Base-by-base conservation (phyloP, 2,113 vertebrate genomes). In the Taxidea taxus region DNA sequence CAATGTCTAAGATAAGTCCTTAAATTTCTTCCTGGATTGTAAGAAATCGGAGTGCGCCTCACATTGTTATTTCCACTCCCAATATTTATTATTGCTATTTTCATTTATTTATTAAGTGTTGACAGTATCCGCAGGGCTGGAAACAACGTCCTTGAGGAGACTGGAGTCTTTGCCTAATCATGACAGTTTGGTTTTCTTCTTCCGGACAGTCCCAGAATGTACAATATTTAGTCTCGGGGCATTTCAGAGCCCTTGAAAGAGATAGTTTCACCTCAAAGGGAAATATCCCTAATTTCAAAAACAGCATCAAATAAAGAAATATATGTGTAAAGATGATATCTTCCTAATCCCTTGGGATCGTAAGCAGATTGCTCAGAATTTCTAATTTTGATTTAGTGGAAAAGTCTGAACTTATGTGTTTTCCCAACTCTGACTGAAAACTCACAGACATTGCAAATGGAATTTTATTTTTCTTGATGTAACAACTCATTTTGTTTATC, bases 401-500 rank as follows among this genome's bases (percentile, higher is more conserved):
- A 83, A 42, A 74, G 31, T 64, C 89, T 23, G 72, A 80, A 47
- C 56, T n/a, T 85, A 42, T 1, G 0, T 54, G 8, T 58, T 96
- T 62, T 90, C 94, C 51, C 68, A 77, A 60, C 15, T 54, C 72
- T 80, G 25, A 75, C 80, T 18, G 84, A 90, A 85, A 93, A 39
- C 37, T 60, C 82, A 80, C 62, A 68, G 39, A 0, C 0, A 39
- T 77, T 87, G 13, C 7, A 81, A 94, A 91, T 7, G 64, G 80
- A 90, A 95, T 10, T 14, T 39, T 1, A 0, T 84, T 97, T 97
- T 96, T 56, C 51, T 54, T n/a, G n/a, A 68, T 77, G 68, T 34
- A 91, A 70, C 18, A 85, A 93, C 51, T 90, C 94, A 94, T 95
- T 91, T 51, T 93, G 66, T 42, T 56, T 95, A 77, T 51, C 7